Evolutionary conservation across 2,113 vertebrate genomes (phyloP).

Genomic region (Cynocephalus volans): DNA sequence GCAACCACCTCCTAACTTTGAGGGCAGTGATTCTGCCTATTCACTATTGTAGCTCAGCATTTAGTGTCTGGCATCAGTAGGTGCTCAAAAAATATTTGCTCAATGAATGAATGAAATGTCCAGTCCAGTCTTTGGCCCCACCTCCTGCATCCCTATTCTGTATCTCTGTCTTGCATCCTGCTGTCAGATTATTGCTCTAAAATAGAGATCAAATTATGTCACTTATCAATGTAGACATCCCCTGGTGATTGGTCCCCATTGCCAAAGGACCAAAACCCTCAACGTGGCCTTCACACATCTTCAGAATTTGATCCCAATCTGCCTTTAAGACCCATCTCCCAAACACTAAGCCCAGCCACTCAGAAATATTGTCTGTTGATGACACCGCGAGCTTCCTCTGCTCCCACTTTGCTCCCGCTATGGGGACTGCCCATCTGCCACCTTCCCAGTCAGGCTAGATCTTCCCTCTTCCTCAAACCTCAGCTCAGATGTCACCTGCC

Average conservation of each 20-base stretch:
- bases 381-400: neutral
- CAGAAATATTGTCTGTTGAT: neutral
- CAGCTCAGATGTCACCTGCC: neutral
- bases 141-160: neutral
- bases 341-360: neutral
- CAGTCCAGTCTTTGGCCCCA: neutral
- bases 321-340: neutral
- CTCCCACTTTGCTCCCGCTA: neutral
- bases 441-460: neutral
- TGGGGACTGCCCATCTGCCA: neutral
- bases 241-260: neutral
- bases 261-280: neutral
- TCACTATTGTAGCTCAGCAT: neutral
- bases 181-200: neutral
- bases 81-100: neutral
- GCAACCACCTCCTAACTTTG: neutral
- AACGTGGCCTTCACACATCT: neutral
- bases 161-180: neutral
- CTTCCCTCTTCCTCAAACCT: neutral
- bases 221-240: neutral
- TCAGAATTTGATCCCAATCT: neutral
- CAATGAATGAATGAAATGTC: neutral
- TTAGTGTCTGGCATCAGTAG: neutral
- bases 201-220: neutral
- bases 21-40: neutral